Conservation (phyloP, 2,888 invertebrate species). For the Loripinus fragilis region DNA sequence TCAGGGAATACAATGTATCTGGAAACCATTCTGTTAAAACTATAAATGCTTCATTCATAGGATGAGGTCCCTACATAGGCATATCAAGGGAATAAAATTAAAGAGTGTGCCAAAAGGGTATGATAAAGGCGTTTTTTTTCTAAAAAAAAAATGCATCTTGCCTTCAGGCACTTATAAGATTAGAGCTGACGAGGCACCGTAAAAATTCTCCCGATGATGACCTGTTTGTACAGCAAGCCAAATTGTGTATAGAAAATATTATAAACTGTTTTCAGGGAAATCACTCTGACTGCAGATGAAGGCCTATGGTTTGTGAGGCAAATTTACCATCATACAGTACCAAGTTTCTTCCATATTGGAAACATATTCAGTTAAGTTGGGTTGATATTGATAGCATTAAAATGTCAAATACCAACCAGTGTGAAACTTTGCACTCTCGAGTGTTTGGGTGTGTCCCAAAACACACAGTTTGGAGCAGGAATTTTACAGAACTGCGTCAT, state of each 20-base stretch:
- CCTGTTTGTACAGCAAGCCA: not conserved
- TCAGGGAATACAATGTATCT: not conserved
- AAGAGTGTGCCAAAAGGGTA: not conserved
- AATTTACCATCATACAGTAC: constrained; percentile 13
- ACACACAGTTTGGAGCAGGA: constrained; percentile 28
- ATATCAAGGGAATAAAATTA: constrained; percentile 3
- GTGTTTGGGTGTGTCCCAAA: constrained; percentile 23
- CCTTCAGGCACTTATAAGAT: not conserved
- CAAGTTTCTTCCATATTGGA: constrained; percentile 20
- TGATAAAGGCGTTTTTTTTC: not conserved
- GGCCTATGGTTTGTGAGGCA: constrained; percentile 21
- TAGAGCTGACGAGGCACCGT: constrained; percentile 6
- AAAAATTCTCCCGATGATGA: not conserved
- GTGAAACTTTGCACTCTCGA: constrained; percentile 24
- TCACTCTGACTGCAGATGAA: not conserved
- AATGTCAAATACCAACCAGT: constrained; percentile 24
- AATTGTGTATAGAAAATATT: not conserved
- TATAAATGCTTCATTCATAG: constrained; percentile 28
- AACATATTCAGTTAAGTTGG: constrained; percentile 12
- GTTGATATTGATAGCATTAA: constrained; percentile 17
- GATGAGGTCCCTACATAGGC: constrained; percentile 15
- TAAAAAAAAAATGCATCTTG: not conserved
- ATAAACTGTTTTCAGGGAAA: constrained; percentile 15
- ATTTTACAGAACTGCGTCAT: constrained; percentile 23
- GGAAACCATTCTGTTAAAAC: constrained; percentile 4